Evolutionary conservation across 2,797 vertebrate species (phyloP).

Genomic region (Novumbra hubbsi): DNA sequence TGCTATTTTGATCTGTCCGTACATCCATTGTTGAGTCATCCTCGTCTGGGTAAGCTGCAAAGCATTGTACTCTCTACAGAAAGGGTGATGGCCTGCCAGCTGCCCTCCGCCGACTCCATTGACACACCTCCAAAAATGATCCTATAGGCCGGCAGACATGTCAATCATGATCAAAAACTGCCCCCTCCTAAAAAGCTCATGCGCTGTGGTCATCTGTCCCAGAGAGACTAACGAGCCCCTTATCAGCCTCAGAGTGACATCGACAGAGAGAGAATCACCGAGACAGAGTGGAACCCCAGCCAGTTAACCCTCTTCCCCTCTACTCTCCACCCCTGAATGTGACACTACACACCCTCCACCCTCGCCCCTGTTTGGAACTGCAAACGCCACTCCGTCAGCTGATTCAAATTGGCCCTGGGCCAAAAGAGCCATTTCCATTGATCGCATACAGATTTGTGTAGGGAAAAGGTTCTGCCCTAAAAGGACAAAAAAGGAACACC

Average conservation of each 20-base stretch:
- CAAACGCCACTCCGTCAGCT: slow-evolving; percentile 42
- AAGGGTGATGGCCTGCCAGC: too few species aligned
- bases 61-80: too few species aligned
- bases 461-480: neutral
- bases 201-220: neutral
- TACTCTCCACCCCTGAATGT: too few species aligned
- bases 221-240: neutral
- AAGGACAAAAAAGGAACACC: slow-evolving; percentile 20
- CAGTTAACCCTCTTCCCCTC: slow-evolving; percentile 2
- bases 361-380: slow-evolving; percentile 14
- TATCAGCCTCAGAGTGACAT: too few species aligned
- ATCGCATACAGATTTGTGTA: slow-evolving; percentile 50
- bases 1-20: too few species aligned
- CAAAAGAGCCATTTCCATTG: slow-evolving; percentile 58
- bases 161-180: neutral
- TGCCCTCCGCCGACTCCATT: too few species aligned
- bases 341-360: slow-evolving; percentile 18
- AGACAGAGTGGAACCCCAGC: slow-evolving; percentile 25
- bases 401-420: slow-evolving; percentile 64
- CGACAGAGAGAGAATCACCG: neutral
- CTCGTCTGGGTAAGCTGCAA: too few species aligned
- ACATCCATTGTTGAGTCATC: too few species aligned
- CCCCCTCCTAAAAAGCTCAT: neutral
- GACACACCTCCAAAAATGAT: too few species aligned
- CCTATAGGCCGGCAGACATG: too few species aligned